These are phyloP conservation scores for Allygus modestus DNA, from an alignment of 2,888 invertebrate species.

Conservation along the genomic window DNA sequence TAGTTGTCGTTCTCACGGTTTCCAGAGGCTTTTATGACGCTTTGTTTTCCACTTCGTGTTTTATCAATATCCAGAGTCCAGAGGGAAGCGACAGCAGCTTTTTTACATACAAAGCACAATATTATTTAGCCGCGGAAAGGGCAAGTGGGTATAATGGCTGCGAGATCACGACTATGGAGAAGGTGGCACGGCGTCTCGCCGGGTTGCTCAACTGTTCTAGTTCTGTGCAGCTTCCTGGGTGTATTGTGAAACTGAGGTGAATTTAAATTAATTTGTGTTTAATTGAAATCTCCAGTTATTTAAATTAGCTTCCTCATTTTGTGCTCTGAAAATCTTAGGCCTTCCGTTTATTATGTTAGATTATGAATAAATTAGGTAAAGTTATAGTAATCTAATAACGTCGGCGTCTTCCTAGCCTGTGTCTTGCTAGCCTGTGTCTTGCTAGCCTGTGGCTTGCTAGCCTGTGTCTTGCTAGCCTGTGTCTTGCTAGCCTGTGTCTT, in stretches of 20 bases:
- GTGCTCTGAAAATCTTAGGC: too few species aligned
- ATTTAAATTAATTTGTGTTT: too few species aligned
- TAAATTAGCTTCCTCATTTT: too few species aligned
- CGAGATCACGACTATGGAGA: conserved; percentile 17
- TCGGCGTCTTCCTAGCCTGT: too few species aligned
- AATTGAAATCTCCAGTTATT: too few species aligned
- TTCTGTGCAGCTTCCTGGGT: neutral
- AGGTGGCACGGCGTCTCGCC: neutral
- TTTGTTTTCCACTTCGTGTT: conserved; percentile 29
- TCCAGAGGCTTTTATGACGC: neutral
- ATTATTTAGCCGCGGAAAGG: conserved; percentile 46
- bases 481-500: too few species aligned
- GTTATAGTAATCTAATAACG: too few species aligned
- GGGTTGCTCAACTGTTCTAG: conserved; percentile 22
- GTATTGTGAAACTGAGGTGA: neutral
- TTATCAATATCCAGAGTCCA: conserved; percentile 3
- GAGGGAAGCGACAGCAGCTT: conserved; percentile 34
- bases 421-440: too few species aligned
- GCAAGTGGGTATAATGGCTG: conserved; percentile 45
- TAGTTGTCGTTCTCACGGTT: conserved; percentile 8
- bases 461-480: too few species aligned
- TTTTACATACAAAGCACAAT: conserved; percentile 40
- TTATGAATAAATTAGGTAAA: too few species aligned
- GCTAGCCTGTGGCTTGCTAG: too few species aligned
- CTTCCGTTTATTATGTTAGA: too few species aligned